Base-by-base conservation (phyloP, 2,888 invertebrate species). In the Epinotia nisella region DNA sequence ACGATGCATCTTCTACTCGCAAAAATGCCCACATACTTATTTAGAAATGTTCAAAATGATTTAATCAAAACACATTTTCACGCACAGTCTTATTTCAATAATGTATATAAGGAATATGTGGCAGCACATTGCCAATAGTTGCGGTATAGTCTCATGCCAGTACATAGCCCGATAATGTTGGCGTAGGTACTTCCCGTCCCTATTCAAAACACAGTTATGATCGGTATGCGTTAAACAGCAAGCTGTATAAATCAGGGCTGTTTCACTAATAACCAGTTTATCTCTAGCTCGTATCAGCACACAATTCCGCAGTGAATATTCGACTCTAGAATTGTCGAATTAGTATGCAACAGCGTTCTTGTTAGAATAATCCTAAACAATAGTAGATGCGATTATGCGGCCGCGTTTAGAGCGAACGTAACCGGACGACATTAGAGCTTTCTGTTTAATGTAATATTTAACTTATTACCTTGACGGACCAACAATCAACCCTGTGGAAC, bases 261-360 rank as follows among this genome's bases (percentile, higher is more conserved):
- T 80, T 82, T 79, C 76, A 79, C 79, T 83, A 84, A 83, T 82
- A 86, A 78, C 81, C 77, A 78, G 82, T 80, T 79, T 79, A 78
- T 80, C 78, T 80, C 68, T 75, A 61, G 69, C 75, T 72, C 75
- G 72, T 75, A 76, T 73, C 75, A 71, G 71, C 76, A 68, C 69
- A 72, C 76, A 74, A 77, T 77, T 74, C 71, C 66, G 75, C 75
- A 76, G 74, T 75, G 75, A 78, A 76, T 78, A 78, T 76, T 77
- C 74, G 75, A 75, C 65, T 71, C 74, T 61, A 75, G 68, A 66
- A 74, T 75, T 67, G 71, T 75, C 75, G 64, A 77, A 81, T 81
- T 81, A 81, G 78, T 78, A 81, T 80, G 79, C 80, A 72, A 75
- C 69, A 71, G 76, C 69, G 71, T 76, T 77, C 78, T 76, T 77